phyloP scores from a whole-genome alignment of 1,140 invertebrate species.

The Plodia interpunctella region DNA sequence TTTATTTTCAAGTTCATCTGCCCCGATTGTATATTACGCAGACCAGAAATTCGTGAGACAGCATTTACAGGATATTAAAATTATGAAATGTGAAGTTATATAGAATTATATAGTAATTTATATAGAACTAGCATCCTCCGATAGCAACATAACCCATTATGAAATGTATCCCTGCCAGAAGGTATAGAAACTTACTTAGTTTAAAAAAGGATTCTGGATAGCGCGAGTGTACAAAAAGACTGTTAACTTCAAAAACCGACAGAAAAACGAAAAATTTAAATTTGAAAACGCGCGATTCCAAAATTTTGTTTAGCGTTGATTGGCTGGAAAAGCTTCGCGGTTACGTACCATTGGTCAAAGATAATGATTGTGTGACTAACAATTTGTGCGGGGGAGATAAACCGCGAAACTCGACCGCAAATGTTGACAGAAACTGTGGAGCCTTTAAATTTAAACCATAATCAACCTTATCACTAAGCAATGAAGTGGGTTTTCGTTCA shows the following conservation, averaged over 20 bases:
- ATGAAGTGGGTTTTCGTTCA: constrained; percentile 22
- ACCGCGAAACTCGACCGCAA: constrained; percentile 62
- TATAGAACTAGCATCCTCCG: no score
- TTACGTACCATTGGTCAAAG: constrained; percentile 71
- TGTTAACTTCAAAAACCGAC: constrained; percentile 43
- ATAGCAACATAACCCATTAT: no score
- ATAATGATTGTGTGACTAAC: constrained; percentile 70
- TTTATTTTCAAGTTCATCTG: no score
- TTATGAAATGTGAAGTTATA: no score
- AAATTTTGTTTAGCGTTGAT: constrained; percentile 51
- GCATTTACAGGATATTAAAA: no score
- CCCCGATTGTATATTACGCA: no score
- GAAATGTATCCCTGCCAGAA: no score
- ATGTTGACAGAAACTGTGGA: constrained; percentile 61
- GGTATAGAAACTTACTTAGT: not conserved
- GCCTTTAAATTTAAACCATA: constrained; percentile 21
- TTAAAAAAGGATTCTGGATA: not conserved
- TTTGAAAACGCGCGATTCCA: constrained; percentile 43
- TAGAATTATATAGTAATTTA: no score
- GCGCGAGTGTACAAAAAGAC: constrained; percentile 25
- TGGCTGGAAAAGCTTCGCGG: constrained; percentile 62
- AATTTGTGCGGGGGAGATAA: constrained; percentile 67
- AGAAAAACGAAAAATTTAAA: constrained; percentile 45
- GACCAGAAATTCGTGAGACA: no score
- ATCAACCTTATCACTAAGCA: constrained; percentile 7